A percentile compares a stretch with the other conserved stretches of the same genome.
Evolutionary conservation across 1,140 invertebrate genomes (phyloP).

Genomic region (Tyrophagus putrescentiae): DNA sequence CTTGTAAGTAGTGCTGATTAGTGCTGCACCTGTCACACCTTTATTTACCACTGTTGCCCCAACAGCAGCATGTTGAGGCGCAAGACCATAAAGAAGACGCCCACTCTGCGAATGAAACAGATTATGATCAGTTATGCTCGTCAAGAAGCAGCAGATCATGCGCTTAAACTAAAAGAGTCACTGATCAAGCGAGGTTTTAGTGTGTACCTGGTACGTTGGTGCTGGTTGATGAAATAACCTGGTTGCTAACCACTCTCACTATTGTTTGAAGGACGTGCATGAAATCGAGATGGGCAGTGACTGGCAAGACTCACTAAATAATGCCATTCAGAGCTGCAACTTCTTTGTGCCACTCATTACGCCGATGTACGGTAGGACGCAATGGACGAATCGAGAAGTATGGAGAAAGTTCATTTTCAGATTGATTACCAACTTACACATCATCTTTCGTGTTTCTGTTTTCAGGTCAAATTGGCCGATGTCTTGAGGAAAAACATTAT

Average conservation of each 20-base stretch:
- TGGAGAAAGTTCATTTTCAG: too few relatives aligned
- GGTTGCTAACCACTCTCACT: conserved; percentile 1
- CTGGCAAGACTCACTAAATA: conserved; percentile 39
- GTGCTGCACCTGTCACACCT: neutral
- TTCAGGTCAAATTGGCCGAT: conserved; percentile 38
- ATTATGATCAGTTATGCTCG: conserved; percentile 38
- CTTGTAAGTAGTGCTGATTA: neutral
- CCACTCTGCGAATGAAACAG: neutral
- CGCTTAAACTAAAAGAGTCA: conserved; percentile 34
- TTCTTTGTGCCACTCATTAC: conserved; percentile 39
- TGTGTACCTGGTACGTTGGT: conserved; percentile 34
- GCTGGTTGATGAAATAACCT: neutral
- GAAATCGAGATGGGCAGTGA: conserved; percentile 37
- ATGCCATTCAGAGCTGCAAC: conserved; percentile 36
- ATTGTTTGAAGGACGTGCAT: conserved; percentile 35
- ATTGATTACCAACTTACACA: too few relatives aligned
- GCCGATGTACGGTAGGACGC: conserved; percentile 36
- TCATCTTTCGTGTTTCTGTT: neutral
- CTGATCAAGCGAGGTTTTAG: conserved; percentile 32
- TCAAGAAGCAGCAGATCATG: conserved; percentile 35
- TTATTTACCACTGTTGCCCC: neutral
- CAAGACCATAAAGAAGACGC: neutral
- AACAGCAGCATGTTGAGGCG: conserved; percentile 5
- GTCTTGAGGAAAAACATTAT: conserved; percentile 36
- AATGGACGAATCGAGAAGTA: conserved; percentile 40